Percentiles rank a stretch among this genome's conserved stretches.
Evolutionary conservation across 2,113 vertebrate species (phyloP).

Genomic region (Numenius arquata): DNA sequence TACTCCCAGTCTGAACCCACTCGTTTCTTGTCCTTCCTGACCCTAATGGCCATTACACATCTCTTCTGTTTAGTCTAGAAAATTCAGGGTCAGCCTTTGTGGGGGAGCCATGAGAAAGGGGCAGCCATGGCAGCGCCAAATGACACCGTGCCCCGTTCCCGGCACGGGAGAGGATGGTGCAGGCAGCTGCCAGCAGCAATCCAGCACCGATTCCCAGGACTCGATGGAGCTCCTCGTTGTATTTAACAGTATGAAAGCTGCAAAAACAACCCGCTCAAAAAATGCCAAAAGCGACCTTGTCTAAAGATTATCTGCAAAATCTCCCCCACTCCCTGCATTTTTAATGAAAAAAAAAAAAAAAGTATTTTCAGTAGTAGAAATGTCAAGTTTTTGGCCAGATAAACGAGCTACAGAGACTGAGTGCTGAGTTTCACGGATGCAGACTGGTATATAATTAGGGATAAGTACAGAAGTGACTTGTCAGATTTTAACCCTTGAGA

Average conservation of each 20-base stretch:
- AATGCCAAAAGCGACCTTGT: not conserved
- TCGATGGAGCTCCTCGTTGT: accelerated
- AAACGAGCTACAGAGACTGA: not conserved
- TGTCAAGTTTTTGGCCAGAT: not conserved
- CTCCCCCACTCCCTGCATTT: not conserved
- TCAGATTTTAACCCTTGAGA: conserved; percentile 1
- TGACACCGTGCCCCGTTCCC: not conserved
- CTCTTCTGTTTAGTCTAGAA: conserved; percentile 20
- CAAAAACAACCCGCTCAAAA: not conserved
- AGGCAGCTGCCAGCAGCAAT: not conserved
- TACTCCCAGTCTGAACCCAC: not conserved
- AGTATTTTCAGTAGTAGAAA: not conserved
- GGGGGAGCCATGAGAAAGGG: not conserved
- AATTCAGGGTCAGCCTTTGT: not conserved
- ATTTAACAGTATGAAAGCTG: accelerated
- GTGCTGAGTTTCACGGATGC: not conserved
- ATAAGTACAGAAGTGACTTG: not conserved
- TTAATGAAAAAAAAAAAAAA: not conserved
- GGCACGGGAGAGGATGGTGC: accelerated
- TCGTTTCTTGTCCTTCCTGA: not conserved
- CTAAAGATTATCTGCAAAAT: not conserved
- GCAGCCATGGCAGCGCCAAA: not conserved
- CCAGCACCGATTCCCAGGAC: not conserved
- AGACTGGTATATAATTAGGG: not conserved
- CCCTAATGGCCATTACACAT: not conserved